Evolutionary conservation across 2,888 invertebrate species (phyloP).

Genomic region (Spisula solida): DNA sequence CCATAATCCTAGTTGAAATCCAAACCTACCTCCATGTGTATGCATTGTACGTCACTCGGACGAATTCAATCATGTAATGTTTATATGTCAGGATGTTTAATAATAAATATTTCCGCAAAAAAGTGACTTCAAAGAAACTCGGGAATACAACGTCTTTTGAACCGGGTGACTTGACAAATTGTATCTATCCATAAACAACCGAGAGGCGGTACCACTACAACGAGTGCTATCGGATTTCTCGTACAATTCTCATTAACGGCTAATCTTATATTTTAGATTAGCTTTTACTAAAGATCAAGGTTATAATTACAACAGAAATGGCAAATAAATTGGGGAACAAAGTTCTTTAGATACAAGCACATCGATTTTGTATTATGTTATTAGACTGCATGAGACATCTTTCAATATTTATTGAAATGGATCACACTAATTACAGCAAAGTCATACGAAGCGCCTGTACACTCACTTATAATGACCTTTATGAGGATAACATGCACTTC

Average conservation of each 20-base stretch:
- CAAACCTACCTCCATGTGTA: no score
- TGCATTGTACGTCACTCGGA: background rate
- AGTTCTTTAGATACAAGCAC: background rate
- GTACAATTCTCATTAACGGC: background rate
- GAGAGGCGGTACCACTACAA: background rate
- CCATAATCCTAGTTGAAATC: background rate
- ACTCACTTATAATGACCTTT: no score
- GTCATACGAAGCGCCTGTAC: no score
- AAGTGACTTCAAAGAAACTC: background rate
- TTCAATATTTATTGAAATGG: no score
- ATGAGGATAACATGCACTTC: no score
- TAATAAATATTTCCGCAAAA: background rate
- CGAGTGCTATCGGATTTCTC: background rate
- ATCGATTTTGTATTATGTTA: background rate
- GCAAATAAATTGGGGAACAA: background rate
- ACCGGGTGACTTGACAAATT: background rate
- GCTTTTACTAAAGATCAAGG: background rate
- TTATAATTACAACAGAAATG: background rate
- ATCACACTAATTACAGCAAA: no score
- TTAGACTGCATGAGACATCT: background rate
- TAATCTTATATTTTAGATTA: background rate
- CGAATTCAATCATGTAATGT: background rate
- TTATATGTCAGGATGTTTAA: background rate
- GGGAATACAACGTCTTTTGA: background rate
- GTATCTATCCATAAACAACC: background rate